A percentile compares a stretch with the other conserved stretches of the same genome.
phyloP scores from a whole-genome alignment of 2,113 vertebrate genomes.

The Gyps fulvus region DNA sequence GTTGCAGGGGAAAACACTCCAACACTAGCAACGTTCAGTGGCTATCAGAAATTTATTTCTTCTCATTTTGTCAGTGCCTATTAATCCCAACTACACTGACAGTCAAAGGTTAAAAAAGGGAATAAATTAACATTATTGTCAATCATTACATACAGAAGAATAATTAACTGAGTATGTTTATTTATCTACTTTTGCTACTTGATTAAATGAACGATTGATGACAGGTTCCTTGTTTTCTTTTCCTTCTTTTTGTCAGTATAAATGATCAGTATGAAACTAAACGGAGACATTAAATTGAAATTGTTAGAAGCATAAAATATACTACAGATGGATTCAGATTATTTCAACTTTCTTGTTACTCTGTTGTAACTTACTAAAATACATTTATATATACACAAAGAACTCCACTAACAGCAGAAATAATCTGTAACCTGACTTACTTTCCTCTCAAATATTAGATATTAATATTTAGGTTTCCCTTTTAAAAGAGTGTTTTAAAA shows the following conservation, averaged over 20 bases:
- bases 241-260: constrained; percentile 73
- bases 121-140: constrained; percentile 78
- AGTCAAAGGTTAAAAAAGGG: constrained; percentile 69
- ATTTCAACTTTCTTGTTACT: constrained; percentile 3
- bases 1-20: neutral
- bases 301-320: constrained; percentile 60
- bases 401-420: neutral
- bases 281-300: constrained; percentile 57
- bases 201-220: constrained; percentile 84
- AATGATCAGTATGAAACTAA: constrained; percentile 76
- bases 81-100: constrained; percentile 31
- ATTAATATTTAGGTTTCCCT: neutral
- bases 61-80: constrained; percentile 18
- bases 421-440: neutral
- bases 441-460: neutral
- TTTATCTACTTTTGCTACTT: constrained; percentile 80
- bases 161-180: constrained; percentile 82
- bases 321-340: neutral
- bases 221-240: constrained; percentile 76
- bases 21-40: neutral
- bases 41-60: constrained; percentile 11
- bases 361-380: constrained; percentile 19
- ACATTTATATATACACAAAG: neutral
- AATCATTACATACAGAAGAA: constrained; percentile 77
- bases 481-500: neutral